Evolutionary conservation across 1,140 invertebrate species (phyloP).

Genomic region (Orussus abietinus): DNA sequence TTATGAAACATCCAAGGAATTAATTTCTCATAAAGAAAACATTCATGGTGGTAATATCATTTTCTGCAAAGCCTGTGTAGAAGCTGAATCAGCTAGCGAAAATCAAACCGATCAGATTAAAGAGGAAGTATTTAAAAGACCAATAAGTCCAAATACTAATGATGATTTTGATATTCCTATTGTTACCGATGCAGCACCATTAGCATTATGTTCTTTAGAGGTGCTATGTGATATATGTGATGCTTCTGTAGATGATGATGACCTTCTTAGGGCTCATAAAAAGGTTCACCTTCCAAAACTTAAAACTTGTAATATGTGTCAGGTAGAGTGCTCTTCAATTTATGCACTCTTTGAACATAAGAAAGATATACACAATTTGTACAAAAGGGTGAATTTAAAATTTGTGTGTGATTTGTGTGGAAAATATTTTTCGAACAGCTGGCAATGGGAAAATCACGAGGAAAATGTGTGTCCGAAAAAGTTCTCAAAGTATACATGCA

Average conservation of each 20-base stretch:
- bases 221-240: constrained; percentile 1
- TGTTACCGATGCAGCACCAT: not conserved
- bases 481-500: constrained; percentile 9
- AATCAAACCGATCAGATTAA: not conserved
- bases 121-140: not conserved
- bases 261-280: constrained; percentile 5
- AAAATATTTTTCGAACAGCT: constrained; percentile 5
- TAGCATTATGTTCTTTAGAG: not conserved
- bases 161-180: not conserved
- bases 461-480: constrained; percentile 4
- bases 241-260: not conserved
- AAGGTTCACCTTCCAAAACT: constrained; percentile 8
- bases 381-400: constrained; percentile 1
- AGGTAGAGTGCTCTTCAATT: constrained; percentile 2
- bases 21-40: constrained; percentile 10
- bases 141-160: not conserved
- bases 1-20: constrained; percentile 14
- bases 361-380: constrained; percentile 1
- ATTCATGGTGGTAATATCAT: constrained; percentile 9
- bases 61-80: not conserved
- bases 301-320: constrained; percentile 3
- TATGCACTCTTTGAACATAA: constrained; percentile 14
- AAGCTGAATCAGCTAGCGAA: not conserved
- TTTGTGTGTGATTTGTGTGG: constrained; percentile 13
- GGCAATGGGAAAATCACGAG: constrained; percentile 5